These are phyloP conservation scores for Leptosomus discolor DNA, from an alignment of 2,113 vertebrate species.

Conservation along the genomic window DNA sequence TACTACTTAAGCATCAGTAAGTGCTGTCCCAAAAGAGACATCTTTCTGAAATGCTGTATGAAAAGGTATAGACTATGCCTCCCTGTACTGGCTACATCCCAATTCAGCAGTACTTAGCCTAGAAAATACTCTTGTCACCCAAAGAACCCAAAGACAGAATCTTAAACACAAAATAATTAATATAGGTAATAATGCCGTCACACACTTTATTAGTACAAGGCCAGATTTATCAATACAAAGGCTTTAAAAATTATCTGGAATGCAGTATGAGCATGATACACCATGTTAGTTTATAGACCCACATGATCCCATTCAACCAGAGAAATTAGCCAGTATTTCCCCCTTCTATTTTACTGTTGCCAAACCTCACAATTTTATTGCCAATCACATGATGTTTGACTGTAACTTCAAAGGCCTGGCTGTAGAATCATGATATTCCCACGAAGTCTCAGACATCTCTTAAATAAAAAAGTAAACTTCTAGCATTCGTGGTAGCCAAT, in stretches of 20 bases:
- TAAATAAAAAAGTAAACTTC: not conserved
- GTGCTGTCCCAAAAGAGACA: not conserved
- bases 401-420: not conserved
- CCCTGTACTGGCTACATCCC: not conserved
- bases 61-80: not conserved
- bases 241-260: conserved; percentile 8
- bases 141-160: not conserved
- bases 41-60: not conserved
- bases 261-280: not conserved
- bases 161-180: conserved; percentile 10
- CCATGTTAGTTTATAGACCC: not conserved
- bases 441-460: not conserved
- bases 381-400: not conserved
- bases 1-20: not conserved
- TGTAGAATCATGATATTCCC: not conserved
- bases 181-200: not conserved
- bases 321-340: not conserved
- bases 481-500: not conserved
- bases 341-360: not conserved
- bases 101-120: not conserved
- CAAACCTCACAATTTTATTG: not conserved
- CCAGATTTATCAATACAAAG: conserved; percentile 2
- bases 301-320: not conserved
- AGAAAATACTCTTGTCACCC: not conserved
- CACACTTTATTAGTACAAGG: not conserved